phyloP scores from a whole-genome alignment of 2,113 vertebrate species.

The Pipra filicauda region DNA sequence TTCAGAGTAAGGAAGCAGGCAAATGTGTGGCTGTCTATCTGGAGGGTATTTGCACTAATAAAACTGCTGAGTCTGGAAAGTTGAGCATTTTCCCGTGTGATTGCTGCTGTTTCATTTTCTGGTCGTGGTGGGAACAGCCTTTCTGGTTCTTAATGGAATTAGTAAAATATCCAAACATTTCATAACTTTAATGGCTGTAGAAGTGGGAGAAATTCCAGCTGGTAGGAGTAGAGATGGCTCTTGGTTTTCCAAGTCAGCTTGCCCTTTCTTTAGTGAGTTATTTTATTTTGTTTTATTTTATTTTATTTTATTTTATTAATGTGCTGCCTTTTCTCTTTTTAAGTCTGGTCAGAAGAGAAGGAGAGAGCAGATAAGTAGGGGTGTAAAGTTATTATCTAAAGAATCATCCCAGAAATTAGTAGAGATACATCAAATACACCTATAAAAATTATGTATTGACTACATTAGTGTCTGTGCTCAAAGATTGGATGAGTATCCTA shows the following conservation, averaged over 20 bases:
- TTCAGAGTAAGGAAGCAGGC: not conserved
- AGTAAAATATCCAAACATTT: constrained; percentile 63
- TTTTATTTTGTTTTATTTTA: not conserved
- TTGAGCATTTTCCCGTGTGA: constrained; percentile 57
- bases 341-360: not conserved
- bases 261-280: not conserved
- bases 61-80: constrained; percentile 58
- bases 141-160: constrained; percentile 66
- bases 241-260: constrained; percentile 19
- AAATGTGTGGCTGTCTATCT: constrained; percentile 2
- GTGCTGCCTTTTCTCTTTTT: not conserved
- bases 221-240: constrained; percentile 25
- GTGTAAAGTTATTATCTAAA: not conserved
- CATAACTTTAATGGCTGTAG: constrained; percentile 49
- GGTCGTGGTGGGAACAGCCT: constrained; percentile 55
- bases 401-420: not conserved
- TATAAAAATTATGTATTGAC: not conserved
- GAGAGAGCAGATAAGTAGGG: not conserved
- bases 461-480: not conserved
- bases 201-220: constrained; percentile 57
- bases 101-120: constrained; percentile 56
- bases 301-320: not conserved
- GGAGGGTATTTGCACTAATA: constrained; percentile 26
- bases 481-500: not conserved
- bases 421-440: not conserved